phyloP scores from a whole-genome alignment of 2,797 vertebrate species.

The Crenuchus spilurus region DNA sequence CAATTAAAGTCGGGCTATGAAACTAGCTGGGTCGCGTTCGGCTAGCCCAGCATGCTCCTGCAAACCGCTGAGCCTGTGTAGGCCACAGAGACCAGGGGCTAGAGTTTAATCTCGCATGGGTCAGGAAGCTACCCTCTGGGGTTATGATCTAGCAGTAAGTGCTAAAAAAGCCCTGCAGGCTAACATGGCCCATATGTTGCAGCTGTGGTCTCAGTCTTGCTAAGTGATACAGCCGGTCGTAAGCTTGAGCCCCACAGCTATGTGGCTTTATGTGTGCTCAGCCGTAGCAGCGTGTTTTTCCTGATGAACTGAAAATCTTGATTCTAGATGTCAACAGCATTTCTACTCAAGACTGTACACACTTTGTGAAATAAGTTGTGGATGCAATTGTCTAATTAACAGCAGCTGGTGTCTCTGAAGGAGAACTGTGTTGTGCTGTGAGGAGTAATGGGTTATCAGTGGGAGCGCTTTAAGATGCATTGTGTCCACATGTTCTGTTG shows the following conservation, averaged over 20 bases:
- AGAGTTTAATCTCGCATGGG: slow-evolving; percentile 22
- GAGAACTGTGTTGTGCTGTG: neutral
- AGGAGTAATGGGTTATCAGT: slow-evolving; percentile 11
- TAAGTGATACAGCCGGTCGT: neutral
- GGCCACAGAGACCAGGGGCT: slow-evolving; percentile 14
- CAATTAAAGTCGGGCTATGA: slow-evolving; percentile 23
- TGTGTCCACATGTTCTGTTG: slow-evolving; percentile 9
- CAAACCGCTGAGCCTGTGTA: neutral
- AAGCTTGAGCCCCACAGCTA: neutral
- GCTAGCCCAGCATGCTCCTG: neutral
- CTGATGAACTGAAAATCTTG: no score
- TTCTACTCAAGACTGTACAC: no score
- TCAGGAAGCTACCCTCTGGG: neutral
- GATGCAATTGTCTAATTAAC: neutral
- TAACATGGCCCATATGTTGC: neutral
- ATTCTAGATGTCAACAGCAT: no score
- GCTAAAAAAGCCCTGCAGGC: slow-evolving; percentile 8
- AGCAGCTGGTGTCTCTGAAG: neutral
- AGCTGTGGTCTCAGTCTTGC: neutral
- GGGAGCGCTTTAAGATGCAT: neutral
- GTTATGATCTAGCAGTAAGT: neutral
- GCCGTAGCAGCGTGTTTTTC: no score
- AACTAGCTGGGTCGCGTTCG: slow-evolving; percentile 7
- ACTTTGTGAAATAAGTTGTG: neutral
- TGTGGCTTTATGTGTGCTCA: no score